Evolutionary conservation across 2,888 invertebrate genomes (phyloP), one percentile per base, ranked within the genome.

Genomic region (Cybosia mesomella): DNA sequence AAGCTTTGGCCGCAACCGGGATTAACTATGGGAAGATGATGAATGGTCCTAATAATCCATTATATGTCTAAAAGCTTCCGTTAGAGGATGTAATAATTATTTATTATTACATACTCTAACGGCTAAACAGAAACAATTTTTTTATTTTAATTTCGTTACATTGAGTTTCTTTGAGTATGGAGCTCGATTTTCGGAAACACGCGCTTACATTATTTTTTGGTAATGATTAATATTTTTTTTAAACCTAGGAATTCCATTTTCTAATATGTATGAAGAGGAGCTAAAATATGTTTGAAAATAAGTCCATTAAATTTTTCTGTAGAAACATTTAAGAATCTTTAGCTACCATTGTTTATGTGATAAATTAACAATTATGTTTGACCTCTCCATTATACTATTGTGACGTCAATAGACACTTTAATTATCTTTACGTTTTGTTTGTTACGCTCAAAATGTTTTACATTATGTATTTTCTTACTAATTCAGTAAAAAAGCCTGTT

Each of bases 371-470:
- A 59, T 22, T 15, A 59, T 36, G 1, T 34, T 59, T 59, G 36
- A 43, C 54, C 49, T 65, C 13, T n/a, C 36, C 43, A 10, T 54
- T 61, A 53, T n/a, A 49, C 28, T 13, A 61, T 34, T 11, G 32
- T 21, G 58, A 58, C 49, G 34, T 32, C 9, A 13, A 32, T 8
- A 8, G 1, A 18, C 32, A 18, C 7, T 58, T 32, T 57, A 15
- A 28, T 57, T n/a, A n/a, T 58, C 10, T 34, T 21, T 21, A 34
- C 32, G n/a, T 34, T n/a, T 58, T 21, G 15, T 18, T 24, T 18
- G 13, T 24, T 13, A 11, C 55, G 0, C 24, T 22, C 54, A 18
- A 55, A 55, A 43, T 43, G 43, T 13, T 43, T 18, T 18, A 43
- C 18, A 18, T 43, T 7, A 1, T 43, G 18, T 18, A 43, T 43